A percentile compares a stretch with the other conserved stretches of the same genome.
phyloP scores from a whole-genome alignment of 2,797 vertebrate genomes.

The Bradypodion ventrale region DNA sequence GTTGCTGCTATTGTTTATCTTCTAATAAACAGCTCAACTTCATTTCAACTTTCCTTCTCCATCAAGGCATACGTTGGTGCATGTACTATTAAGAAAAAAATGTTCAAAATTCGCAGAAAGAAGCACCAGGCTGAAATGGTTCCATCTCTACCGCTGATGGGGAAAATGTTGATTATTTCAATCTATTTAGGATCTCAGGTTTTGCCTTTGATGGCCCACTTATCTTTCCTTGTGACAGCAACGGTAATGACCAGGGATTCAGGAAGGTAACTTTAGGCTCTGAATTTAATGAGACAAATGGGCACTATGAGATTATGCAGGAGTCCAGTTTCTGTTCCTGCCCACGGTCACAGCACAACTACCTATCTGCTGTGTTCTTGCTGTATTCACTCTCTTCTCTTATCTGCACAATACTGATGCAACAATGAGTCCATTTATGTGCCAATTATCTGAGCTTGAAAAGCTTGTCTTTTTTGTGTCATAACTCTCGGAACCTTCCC shows the following conservation, averaged over 20 bases:
- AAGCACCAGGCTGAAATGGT: neutral
- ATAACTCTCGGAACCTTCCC: no score
- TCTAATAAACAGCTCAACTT: neutral
- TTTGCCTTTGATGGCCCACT: neutral
- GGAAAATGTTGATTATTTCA: neutral
- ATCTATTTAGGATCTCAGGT: neutral
- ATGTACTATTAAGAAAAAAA: neutral
- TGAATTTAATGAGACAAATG: no score
- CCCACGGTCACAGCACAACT: neutral
- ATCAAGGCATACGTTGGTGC: neutral
- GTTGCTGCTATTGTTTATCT: neutral
- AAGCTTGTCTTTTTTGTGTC: no score
- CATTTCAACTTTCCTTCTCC: neutral
- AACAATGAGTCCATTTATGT: no score
- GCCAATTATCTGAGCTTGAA: no score
- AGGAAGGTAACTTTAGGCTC: neutral
- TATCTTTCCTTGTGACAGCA: neutral
- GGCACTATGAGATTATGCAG: neutral
- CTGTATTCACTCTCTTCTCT: neutral
- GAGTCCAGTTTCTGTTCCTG: no score
- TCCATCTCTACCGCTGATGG: neutral
- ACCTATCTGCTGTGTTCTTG: neutral
- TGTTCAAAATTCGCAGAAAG: constrained; percentile 1
- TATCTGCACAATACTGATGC: neutral
- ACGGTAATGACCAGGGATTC: neutral